phyloP scores from a whole-genome alignment of 1,140 invertebrate genomes.

The Brachionus sp. region DNA sequence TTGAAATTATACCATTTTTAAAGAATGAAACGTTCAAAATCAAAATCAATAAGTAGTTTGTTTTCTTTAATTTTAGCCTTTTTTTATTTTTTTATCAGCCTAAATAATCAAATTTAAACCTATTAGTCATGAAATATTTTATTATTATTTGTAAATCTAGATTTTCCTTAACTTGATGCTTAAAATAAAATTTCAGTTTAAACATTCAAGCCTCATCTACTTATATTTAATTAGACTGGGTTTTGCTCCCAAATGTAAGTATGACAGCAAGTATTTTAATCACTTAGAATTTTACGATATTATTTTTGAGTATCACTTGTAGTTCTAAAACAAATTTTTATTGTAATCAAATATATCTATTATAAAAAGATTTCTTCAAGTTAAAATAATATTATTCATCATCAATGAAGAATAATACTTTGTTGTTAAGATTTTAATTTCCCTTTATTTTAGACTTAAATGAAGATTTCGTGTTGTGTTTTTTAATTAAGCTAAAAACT shows the following conservation, averaged over 20 bases:
- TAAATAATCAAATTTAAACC: neutral
- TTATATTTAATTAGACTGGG: neutral
- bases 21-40: neutral
- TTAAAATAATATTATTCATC: too few species aligned
- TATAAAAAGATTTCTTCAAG: neutral
- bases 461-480: neutral
- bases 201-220: neutral
- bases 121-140: neutral
- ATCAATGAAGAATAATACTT: neutral
- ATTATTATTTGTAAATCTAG: neutral
- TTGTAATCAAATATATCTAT: neutral
- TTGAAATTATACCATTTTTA: neutral
- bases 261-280: neutral
- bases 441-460: neutral
- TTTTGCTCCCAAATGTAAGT: neutral
- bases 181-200: neutral
- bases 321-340: neutral
- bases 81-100: neutral
- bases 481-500: neutral
- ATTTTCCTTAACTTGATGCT: neutral
- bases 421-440: neutral
- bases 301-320: neutral
- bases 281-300: neutral
- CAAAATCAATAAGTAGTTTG: neutral
- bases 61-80: neutral